phyloP scores from a whole-genome alignment of 2,888 invertebrate species.

The Carcina quercana region DNA sequence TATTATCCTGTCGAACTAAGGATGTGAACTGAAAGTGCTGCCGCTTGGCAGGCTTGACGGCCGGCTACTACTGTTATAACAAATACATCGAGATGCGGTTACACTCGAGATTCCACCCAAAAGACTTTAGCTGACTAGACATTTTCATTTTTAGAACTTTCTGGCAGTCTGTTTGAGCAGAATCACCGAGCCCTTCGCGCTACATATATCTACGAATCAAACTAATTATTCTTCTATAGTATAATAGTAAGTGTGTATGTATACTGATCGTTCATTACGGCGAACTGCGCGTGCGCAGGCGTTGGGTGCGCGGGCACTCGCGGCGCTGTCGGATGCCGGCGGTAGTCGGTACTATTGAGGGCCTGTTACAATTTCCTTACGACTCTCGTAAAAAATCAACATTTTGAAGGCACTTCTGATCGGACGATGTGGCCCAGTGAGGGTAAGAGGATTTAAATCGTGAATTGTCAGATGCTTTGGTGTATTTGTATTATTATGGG shows the following conservation, averaged over 20 bases:
- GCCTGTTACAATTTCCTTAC: constrained; percentile 84
- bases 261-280: constrained; percentile 54
- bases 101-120: constrained; percentile 28
- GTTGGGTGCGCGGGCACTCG: constrained; percentile 44
- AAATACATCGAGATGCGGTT: constrained; percentile 66
- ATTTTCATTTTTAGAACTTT: no score
- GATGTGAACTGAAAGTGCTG: constrained; percentile 56
- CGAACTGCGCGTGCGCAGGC: constrained; percentile 49
- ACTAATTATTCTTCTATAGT: constrained; percentile 74
- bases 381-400: constrained; percentile 90
- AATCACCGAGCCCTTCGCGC: constrained; percentile 39
- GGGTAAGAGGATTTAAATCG: constrained; percentile 75
- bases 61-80: constrained; percentile 68
- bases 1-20: constrained; percentile 52
- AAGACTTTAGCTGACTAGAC: constrained; percentile 7
- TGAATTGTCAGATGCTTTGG: constrained; percentile 23
- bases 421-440: constrained; percentile 95
- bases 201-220: constrained; percentile 72
- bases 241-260: constrained; percentile 68
- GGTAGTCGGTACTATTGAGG: constrained; percentile 89
- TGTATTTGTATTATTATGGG: constrained; percentile 29
- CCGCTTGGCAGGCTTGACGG: constrained; percentile 54
- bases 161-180: constrained; percentile 20
- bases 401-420: constrained; percentile 94
- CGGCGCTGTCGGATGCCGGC: constrained; percentile 42